Percentiles rank a stretch among this genome's conserved stretches.
phyloP scores from a whole-genome alignment of 2,113 vertebrate genomes.

The Epinephelus lanceolatus region DNA sequence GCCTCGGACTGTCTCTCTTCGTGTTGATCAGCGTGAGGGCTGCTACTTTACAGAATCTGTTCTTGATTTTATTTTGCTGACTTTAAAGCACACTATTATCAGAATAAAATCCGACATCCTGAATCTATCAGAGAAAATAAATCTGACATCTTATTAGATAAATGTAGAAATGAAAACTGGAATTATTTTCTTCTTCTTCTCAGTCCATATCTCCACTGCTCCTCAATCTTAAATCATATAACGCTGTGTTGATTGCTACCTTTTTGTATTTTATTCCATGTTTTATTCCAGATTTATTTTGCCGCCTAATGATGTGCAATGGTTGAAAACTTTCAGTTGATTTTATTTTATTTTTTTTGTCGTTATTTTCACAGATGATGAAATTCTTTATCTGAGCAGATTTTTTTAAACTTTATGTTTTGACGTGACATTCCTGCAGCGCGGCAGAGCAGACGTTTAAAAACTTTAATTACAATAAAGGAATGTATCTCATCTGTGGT shows the following conservation, averaged over 20 bases:
- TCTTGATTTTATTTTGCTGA: slow-evolving; percentile 14
- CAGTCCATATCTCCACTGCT: slow-evolving; percentile 84
- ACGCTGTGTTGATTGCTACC: background rate
- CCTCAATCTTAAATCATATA: slow-evolving; percentile 35
- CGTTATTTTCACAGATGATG: slow-evolving; percentile 36
- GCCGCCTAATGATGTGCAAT: slow-evolving; percentile 83
- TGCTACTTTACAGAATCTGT: background rate
- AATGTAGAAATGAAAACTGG: slow-evolving; percentile 32
- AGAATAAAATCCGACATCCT: background rate
- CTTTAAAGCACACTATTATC: slow-evolving; percentile 19
- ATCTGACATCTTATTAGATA: background rate
- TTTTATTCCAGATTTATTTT: slow-evolving; percentile 35
- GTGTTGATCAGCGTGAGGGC: background rate
- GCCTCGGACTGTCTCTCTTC: slow-evolving; percentile 30
- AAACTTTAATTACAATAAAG: slow-evolving; percentile 92
- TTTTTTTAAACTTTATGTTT: slow-evolving; percentile 81
- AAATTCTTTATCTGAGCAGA: slow-evolving; percentile 79
- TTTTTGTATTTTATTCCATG: slow-evolving; percentile 69
- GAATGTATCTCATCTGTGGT: slow-evolving; percentile 84
- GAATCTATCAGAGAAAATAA: background rate
- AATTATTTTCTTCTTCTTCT: slow-evolving; percentile 58
- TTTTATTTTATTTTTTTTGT: slow-evolving; percentile 68
- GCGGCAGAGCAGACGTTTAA: slow-evolving; percentile 86
- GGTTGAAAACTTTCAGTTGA: slow-evolving; percentile 83
- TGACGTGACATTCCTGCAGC: slow-evolving; percentile 89